Evolutionary conservation across 2,113 vertebrate genomes (phyloP).

Genomic region (Oryctolagus cuniculus): DNA sequence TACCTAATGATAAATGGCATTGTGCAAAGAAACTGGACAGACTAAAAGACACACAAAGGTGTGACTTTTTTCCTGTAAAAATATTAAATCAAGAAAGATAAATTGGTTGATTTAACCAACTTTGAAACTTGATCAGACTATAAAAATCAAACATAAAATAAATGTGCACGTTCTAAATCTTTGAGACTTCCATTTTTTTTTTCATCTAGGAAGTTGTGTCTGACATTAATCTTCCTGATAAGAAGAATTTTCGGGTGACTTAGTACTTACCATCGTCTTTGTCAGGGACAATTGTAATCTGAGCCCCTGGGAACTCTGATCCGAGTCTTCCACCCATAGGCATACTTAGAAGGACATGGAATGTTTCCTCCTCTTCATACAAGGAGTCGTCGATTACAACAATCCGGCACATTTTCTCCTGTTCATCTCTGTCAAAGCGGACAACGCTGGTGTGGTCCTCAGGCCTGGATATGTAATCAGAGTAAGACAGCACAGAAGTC

Average conservation of each 20-base stretch:
- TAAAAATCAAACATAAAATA: neutral
- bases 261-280: slow-evolving; percentile 92
- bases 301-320: slow-evolving; percentile 87
- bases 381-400: slow-evolving; percentile 96
- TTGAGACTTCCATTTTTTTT: neutral
- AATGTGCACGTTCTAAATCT: neutral
- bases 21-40: neutral
- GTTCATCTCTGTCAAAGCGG: slow-evolving; percentile 92
- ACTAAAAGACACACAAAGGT: neutral
- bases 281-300: slow-evolving; percentile 92
- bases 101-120: neutral
- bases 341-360: slow-evolving; percentile 94
- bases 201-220: neutral
- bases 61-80: neutral
- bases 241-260: neutral
- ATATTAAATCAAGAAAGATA: neutral
- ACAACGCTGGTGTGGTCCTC: slow-evolving; percentile 95
- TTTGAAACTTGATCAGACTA: neutral
- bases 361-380: slow-evolving; percentile 93
- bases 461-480: slow-evolving; percentile 95
- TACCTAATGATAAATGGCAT: neutral
- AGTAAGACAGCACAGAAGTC: slow-evolving; percentile 94
- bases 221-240: neutral
- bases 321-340: slow-evolving; percentile 94
- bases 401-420: slow-evolving; percentile 92